Evolutionary conservation across 2,113 vertebrate species (phyloP).

Genomic region (Eira barbara): DNA sequence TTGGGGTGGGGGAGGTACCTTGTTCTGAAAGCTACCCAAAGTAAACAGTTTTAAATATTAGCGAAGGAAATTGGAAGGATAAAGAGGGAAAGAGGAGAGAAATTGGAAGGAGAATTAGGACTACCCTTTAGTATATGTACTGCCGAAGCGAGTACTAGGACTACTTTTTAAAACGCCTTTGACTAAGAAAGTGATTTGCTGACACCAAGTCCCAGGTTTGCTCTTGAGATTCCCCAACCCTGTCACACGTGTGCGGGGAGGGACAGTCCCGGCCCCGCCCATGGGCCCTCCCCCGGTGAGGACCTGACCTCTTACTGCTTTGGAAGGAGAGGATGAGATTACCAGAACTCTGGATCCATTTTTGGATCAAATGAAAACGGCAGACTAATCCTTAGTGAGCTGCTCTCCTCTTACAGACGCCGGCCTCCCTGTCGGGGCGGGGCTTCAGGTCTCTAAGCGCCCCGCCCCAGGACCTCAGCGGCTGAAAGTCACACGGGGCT

Average conservation of each 20-base stretch:
- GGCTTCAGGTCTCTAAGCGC: neutral
- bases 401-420: slow-evolving; percentile 45
- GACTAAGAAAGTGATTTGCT: neutral
- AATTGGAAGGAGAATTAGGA: neutral
- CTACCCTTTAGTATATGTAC: neutral
- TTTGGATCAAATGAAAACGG: slow-evolving; percentile 53
- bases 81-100: neutral
- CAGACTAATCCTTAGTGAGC: slow-evolving; percentile 52
- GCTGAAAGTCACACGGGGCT: neutral
- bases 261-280: rapidly evolving
- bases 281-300: neutral
- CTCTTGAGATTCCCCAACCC: neutral
- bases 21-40: slow-evolving; percentile 15
- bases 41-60: slow-evolving; percentile 31
- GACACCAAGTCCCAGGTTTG: rapidly evolving
- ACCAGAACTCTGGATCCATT: slow-evolving; percentile 46
- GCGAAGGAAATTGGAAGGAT: neutral
- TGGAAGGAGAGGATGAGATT: slow-evolving; percentile 45
- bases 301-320: slow-evolving; percentile 63
- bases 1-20: too few species aligned
- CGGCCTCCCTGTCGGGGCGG: neutral
- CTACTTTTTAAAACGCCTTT: neutral
- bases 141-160: too few species aligned
- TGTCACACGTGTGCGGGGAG: neutral
- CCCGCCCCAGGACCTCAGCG: neutral